A percentile compares a stretch with the other conserved stretches of the same genome.
Conservation (phyloP, 2,888 invertebrate genomes). For the Syrphus vitripennis region DNA sequence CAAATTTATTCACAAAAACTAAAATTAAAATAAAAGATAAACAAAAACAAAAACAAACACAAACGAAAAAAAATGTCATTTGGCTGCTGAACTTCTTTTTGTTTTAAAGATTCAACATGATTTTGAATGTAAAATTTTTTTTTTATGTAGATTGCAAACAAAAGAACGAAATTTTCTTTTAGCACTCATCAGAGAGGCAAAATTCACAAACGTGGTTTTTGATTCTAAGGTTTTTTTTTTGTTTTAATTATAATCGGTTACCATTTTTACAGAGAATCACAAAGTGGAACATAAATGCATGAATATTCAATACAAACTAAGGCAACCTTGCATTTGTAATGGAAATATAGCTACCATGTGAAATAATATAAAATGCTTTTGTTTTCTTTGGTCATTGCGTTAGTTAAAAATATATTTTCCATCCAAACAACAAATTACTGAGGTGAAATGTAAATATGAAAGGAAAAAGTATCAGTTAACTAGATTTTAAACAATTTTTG, state of each 20-base stretch:
- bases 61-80: neutral
- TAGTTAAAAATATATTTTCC: no score
- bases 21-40: neutral
- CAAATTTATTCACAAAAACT: neutral
- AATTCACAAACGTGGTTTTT: neutral
- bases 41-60: neutral
- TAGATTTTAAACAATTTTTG: no score
- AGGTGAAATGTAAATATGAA: no score
- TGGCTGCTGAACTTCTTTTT: neutral
- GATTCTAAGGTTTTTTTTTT: neutral
- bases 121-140: neutral
- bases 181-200: neutral
- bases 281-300: neutral
- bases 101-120: neutral
- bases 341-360: neutral
- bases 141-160: neutral
- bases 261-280: neutral
- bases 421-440: no score
- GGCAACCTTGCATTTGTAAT: neutral
- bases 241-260: neutral
- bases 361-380: neutral
- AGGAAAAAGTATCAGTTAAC: no score
- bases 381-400: neutral
- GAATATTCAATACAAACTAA: neutral
- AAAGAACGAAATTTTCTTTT: neutral